These are phyloP conservation scores for Simalia tracyae DNA, from an alignment of 2,797 vertebrate species.

Conservation along the genomic window DNA sequence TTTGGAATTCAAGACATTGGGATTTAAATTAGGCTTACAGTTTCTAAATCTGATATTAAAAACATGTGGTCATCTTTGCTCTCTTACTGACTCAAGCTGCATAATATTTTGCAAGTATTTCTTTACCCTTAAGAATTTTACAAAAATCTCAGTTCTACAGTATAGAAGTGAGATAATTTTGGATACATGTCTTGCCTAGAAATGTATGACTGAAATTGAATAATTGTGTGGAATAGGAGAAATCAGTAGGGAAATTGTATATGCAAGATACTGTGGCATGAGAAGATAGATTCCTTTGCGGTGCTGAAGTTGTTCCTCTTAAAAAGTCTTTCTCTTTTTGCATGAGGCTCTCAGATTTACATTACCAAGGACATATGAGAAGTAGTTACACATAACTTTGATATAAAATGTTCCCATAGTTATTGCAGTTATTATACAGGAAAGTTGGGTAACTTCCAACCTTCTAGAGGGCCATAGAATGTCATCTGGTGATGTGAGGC, in stretches of 20 bases:
- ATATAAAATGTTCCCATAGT: not conserved
- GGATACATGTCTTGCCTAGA: not conserved
- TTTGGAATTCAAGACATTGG: constrained; percentile 11
- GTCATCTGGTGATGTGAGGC: not conserved
- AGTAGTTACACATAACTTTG: not conserved
- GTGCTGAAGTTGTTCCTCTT: not conserved
- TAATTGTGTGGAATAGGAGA: not conserved
- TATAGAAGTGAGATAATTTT: not conserved
- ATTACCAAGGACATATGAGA: not conserved
- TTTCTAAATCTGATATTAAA: constrained; percentile 28
- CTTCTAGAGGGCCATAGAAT: not conserved
- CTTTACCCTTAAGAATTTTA: not conserved
- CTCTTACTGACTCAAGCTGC: not conserved
- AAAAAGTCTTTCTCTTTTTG: not conserved
- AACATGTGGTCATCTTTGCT: not conserved
- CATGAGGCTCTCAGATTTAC: not conserved
- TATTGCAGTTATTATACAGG: not conserved
- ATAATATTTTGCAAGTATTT: not conserved
- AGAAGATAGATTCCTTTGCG: not conserved
- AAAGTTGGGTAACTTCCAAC: not conserved
- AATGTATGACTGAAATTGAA: not conserved
- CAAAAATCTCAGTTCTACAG: not conserved
- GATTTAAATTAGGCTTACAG: constrained; percentile 24
- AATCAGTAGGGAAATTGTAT: too few relatives aligned
- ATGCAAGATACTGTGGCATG: not conserved